Conservation (phyloP, 2,888 invertebrate species). For the Formica aserva region DNA sequence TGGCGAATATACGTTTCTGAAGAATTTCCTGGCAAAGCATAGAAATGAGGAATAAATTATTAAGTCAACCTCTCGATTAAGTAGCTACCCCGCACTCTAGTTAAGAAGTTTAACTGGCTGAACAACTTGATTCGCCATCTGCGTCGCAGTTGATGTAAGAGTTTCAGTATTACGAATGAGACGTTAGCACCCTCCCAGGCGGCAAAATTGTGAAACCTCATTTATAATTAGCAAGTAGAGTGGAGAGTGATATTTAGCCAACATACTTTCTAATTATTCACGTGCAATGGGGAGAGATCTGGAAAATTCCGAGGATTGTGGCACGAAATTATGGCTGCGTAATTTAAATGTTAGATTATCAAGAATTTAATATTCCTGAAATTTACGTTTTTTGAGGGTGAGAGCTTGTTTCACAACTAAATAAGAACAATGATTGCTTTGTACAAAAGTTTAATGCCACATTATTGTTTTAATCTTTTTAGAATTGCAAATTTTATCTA, state of each 20-base stretch:
- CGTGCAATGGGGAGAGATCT: not conserved
- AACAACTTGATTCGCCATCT: slow-evolving; percentile 60
- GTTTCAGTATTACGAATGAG: slow-evolving; percentile 32
- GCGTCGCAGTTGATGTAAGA: slow-evolving; percentile 32
- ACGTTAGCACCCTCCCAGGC: not conserved
- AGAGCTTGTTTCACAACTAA: not conserved
- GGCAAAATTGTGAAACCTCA: slow-evolving; percentile 48
- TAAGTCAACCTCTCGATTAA: slow-evolving; percentile 53
- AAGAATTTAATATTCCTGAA: not conserved
- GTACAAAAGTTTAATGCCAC: not conserved
- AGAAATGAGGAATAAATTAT: slow-evolving; percentile 55
- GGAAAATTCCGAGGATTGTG: not conserved
- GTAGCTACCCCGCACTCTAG: slow-evolving; percentile 56
- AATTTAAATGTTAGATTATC: slow-evolving; percentile 24
- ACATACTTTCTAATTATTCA: slow-evolving; percentile 32
- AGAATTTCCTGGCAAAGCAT: not conserved
- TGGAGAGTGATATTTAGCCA: slow-evolving; percentile 42
- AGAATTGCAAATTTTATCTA: not conserved
- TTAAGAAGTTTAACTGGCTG: slow-evolving; percentile 72
- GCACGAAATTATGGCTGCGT: slow-evolving; percentile 14
- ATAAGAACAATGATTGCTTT: not conserved
- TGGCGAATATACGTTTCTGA: not conserved
- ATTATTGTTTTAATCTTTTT: not conserved
- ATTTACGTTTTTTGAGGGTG: not conserved
- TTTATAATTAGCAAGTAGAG: slow-evolving; percentile 36